Conservation (phyloP, 2,888 invertebrate species). For the Pimpla rufipes region DNA sequence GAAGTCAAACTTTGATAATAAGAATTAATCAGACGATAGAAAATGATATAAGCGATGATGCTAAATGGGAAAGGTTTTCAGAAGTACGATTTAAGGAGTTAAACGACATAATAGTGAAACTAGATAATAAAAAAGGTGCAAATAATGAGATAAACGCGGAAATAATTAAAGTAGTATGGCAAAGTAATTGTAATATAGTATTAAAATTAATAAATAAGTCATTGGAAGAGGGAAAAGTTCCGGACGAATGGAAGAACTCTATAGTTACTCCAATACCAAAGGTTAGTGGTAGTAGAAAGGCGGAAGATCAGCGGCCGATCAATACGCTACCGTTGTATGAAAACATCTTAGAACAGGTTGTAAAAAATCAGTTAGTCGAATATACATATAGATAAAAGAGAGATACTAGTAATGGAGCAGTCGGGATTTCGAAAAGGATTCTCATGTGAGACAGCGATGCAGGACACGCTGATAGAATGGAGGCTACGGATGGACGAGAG, state of each 20-base stretch:
- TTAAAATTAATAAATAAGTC: constrained; percentile 24
- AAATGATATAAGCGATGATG: neutral
- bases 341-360: constrained; percentile 57
- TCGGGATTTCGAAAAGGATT: constrained; percentile 51
- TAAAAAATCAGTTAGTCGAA: constrained; percentile 52
- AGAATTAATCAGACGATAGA: too few species aligned
- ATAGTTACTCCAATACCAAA: constrained; percentile 55
- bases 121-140: constrained; percentile 36
- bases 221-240: constrained; percentile 26
- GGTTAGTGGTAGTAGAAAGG: constrained; percentile 42
- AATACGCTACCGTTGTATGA: constrained; percentile 63
- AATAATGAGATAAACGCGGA: constrained; percentile 17
- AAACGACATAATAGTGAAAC: constrained; percentile 17
- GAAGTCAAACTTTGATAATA: neutral
- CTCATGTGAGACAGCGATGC: constrained; percentile 63
- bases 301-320: constrained; percentile 42
- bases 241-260: constrained; percentile 36
- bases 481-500: constrained; percentile 38
- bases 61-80: constrained; percentile 1
- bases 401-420: constrained; percentile 38
- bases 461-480: constrained; percentile 50
- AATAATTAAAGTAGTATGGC: constrained; percentile 20
- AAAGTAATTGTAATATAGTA: neutral
- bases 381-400: constrained; percentile 55
- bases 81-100: neutral